Evolutionary conservation across 2,888 invertebrate species (phyloP).

Genomic region (Teinopalpus imperialis): DNA sequence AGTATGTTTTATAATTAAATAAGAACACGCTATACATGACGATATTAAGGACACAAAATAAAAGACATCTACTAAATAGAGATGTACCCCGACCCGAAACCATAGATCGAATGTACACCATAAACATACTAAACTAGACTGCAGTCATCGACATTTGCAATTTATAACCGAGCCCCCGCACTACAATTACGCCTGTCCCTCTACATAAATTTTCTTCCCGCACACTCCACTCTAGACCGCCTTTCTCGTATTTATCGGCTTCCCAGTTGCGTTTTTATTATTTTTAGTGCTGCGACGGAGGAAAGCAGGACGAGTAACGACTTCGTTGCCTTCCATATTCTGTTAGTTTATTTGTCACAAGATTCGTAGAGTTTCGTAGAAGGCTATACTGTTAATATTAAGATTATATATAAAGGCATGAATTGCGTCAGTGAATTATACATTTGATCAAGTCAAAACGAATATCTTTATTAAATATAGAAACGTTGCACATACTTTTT

Average conservation of each 20-base stretch:
- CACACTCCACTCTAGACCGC: slow-evolving; percentile 18
- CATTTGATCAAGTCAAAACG: too few species aligned
- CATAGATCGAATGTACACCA: slow-evolving; percentile 14
- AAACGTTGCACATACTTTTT: not conserved
- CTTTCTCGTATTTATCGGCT: slow-evolving; percentile 25
- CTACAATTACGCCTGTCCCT: slow-evolving; percentile 26
- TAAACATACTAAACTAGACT: slow-evolving; percentile 22
- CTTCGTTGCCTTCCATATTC: not conserved
- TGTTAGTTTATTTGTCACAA: slow-evolving; percentile 9
- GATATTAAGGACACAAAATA: too few species aligned
- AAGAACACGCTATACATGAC: too few species aligned
- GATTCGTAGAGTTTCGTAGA: slow-evolving; percentile 7
- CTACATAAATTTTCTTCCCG: slow-evolving; percentile 25
- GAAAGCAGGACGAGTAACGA: slow-evolving; percentile 14
- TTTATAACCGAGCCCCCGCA: slow-evolving; percentile 25
- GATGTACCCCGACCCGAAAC: too few species aligned
- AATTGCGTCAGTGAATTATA: too few species aligned
- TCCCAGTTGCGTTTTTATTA: slow-evolving; percentile 20
- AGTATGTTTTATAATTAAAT: too few species aligned
- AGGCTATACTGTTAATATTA: too few species aligned
- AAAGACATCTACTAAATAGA: too few species aligned
- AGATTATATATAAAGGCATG: too few species aligned
- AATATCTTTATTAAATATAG: too few species aligned
- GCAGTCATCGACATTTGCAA: slow-evolving; percentile 27
- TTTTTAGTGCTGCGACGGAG: slow-evolving; percentile 17